Conservation (phyloP, 1,140 invertebrate genomes). For the Leptopilina boulardi region DNA sequence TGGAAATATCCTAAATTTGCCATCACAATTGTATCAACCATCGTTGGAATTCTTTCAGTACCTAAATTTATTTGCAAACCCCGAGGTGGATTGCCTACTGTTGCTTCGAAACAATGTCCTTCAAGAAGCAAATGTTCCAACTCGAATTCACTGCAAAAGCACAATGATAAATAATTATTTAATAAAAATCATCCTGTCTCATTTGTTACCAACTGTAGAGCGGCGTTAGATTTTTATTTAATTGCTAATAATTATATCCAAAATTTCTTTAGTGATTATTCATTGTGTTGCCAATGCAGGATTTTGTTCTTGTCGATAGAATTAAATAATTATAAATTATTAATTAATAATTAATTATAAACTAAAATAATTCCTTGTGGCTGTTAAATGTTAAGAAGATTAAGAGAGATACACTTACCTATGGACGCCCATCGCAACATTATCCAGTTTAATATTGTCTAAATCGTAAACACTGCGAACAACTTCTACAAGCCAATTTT, state of each 20-base stretch:
- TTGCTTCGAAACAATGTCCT: constrained; percentile 96
- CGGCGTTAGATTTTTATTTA: too few species aligned
- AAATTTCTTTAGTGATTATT: too few species aligned
- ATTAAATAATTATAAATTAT: too few species aligned
- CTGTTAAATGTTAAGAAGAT: too few species aligned
- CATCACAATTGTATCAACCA: constrained; percentile 99
- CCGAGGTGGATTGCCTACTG: constrained; percentile 93
- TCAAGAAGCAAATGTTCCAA: constrained; percentile 87
- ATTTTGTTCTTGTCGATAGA: too few species aligned
- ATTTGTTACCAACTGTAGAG: too few species aligned
- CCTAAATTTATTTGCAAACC: constrained; percentile 98
- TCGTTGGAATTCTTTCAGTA: constrained; percentile 84
- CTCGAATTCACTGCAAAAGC: constrained; percentile 82
- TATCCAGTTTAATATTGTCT: constrained; percentile 96
- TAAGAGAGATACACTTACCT: constrained; percentile 73
- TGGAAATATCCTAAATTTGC: constrained; percentile 99
- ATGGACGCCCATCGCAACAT: constrained; percentile 86
- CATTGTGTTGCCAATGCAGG: too few species aligned
- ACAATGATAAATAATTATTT: constrained; percentile 41
- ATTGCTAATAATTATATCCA: too few species aligned
- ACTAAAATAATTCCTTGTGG: too few species aligned
- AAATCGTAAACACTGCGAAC: constrained; percentile 96
- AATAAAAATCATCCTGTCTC: too few species aligned
- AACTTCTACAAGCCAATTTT: constrained; percentile 99
- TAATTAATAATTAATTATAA: too few species aligned